Base-by-base conservation (phyloP, 2,888 invertebrate genomes). In the Formica aserva region DNA sequence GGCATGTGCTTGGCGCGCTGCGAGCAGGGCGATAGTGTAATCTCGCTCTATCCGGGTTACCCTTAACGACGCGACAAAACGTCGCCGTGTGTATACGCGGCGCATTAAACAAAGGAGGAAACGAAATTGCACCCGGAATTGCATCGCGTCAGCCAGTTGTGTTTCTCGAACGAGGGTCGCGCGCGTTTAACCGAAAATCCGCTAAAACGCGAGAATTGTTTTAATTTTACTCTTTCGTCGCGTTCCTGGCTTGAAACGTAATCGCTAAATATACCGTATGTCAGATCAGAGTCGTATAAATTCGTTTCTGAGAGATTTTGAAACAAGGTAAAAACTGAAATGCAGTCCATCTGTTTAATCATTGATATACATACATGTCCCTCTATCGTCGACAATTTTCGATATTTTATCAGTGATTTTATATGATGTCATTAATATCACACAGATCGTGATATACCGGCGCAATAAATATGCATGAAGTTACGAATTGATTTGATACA, bases 41-140 rank as follows among this genome's bases (percentile, higher is more conserved):
- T 86, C 85, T 86, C 71, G 9, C 63, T 72, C 71, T 66, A 83
- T 60, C 72, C 85, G 63, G 83, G 76, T 72, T 63, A 77, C 80
- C 52, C 76, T 74, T 81, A 48, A 67, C 57, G 55, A 29, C 48
- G 38, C 45, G 69, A 77, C 76, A 85, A 83, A 85, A 60, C 77
- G 52, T 52, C 29, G 26, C 48, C 67, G 22, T 52, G 57, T 81
- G 29, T 63, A 32, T 76, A 55, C 41, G 38, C 76, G 60, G 38
- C 11, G 75, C 63, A 55, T 72, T 72, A 75, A 62, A 75, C 75
- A 75, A 81, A 75, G 80, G 38, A 41, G 52, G 22, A 63, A 81
- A 81, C 81, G 63, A 81, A 74, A 72, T 74, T 74, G 81, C 63
- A 72, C 3, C 13, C 41, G 76, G 52, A 81, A 75, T 74, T 74